phyloP scores from a whole-genome alignment of 2,888 invertebrate genomes.

The Sinelater perroti region DNA sequence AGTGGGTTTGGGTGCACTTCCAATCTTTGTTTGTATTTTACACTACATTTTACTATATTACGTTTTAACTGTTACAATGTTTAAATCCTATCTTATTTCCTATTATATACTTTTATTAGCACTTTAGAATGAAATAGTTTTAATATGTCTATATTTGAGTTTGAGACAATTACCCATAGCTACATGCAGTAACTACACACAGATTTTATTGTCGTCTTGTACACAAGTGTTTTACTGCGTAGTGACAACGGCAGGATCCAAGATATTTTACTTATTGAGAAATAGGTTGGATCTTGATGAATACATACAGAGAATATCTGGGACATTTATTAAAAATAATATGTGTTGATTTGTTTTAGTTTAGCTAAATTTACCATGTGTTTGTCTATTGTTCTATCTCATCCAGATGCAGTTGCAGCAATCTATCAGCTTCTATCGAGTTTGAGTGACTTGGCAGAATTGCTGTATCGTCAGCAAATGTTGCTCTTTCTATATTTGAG shows the following conservation, averaged over 20 bases:
- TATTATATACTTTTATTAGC: no score
- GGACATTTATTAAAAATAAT: not conserved
- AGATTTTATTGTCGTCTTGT: no score
- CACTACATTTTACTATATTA: no score
- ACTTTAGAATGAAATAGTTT: no score
- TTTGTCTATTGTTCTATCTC: no score
- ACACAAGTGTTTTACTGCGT: no score
- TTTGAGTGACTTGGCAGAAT: not conserved
- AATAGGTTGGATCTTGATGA: not conserved
- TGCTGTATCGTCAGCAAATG: no score
- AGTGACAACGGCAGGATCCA: not conserved
- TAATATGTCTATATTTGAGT: not conserved
- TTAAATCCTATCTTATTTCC: no score
- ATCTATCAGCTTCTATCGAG: not conserved
- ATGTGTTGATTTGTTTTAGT: not conserved
- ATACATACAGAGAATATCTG: not conserved
- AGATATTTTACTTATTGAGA: not conserved
- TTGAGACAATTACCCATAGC: not conserved
- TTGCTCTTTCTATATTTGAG: no score
- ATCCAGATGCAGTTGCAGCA: not conserved
- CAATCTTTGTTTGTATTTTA: no score
- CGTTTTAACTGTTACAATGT: no score
- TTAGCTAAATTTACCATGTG: not conserved
- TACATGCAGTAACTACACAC: not conserved
- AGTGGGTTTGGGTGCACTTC: no score